Conservation (phyloP, 2,113 vertebrate species). For the Silurus glanis region DNA sequence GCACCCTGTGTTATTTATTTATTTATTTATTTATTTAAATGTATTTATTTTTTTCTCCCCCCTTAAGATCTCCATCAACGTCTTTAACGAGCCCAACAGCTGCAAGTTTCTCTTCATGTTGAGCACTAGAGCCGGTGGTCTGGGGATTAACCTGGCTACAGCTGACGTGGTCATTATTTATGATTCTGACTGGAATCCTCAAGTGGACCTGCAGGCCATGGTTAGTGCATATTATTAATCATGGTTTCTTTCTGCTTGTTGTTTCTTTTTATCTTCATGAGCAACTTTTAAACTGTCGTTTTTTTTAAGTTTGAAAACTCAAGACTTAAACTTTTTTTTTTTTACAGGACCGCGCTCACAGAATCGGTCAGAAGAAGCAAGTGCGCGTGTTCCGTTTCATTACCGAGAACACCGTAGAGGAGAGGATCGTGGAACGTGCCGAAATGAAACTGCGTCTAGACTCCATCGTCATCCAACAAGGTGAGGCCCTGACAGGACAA, state of each 20-base stretch:
- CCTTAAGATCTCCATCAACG: constrained; percentile 88
- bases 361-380: constrained; percentile 95
- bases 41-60: background rate
- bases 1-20: background rate
- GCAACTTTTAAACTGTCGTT: background rate
- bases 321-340: background rate
- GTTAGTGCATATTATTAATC: constrained; percentile 65
- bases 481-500: constrained; percentile 59
- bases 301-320: background rate
- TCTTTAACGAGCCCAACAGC: constrained; percentile 90
- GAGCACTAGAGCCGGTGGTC: constrained; percentile 93
- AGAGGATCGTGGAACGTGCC: constrained; percentile 94
- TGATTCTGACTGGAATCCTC: constrained; percentile 98
- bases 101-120: constrained; percentile 96
- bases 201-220: constrained; percentile 99
- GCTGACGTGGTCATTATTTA: constrained; percentile 97
- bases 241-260: background rate
- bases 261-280: background rate
- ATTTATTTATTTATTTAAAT: too few relatives aligned
- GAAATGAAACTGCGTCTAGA: constrained; percentile 97
- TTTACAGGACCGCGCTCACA: constrained; percentile 91
- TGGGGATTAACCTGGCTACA: constrained; percentile 97
- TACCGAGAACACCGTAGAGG: constrained; percentile 96
- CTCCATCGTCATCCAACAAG: constrained; percentile 98
- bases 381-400: constrained; percentile 96